Percentiles rank a stretch among this genome's conserved stretches.
These are phyloP conservation scores for Clistopyga incitator DNA, from an alignment of 2,888 invertebrate species.

Conservation along the genomic window DNA sequence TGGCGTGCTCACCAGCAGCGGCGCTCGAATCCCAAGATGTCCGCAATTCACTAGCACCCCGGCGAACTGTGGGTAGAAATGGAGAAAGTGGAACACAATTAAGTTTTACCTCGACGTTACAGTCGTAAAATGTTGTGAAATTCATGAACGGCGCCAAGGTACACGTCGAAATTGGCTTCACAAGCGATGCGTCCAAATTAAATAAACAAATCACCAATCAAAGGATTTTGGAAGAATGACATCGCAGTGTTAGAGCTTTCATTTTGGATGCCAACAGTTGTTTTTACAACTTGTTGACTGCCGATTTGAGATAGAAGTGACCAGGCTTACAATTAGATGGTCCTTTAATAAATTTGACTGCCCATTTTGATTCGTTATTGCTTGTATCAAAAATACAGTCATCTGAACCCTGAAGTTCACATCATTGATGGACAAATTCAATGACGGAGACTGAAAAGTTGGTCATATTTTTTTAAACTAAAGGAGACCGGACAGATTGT, in stretches of 20 bases:
- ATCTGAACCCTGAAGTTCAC: no score
- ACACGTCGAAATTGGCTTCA: neutral
- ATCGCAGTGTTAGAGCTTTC: neutral
- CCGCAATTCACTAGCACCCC: slow-evolving; percentile 13
- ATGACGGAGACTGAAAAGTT: no score
- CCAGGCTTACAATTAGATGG: neutral
- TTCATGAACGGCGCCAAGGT: slow-evolving; percentile 3
- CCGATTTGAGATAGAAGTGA: neutral
- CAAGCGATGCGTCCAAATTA: neutral
- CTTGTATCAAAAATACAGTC: no score
- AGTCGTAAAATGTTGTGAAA: slow-evolving; percentile 29
- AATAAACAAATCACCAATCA: neutral
- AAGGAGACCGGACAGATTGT: neutral
- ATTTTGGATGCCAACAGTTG: neutral
- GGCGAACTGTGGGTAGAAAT: slow-evolving; percentile 7
- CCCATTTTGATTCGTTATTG: no score
- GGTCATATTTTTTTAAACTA: neutral
- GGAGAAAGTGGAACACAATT: slow-evolving; percentile 10
- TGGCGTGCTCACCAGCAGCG: slow-evolving; percentile 20
- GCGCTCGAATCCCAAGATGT: neutral
- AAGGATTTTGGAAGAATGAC: neutral
- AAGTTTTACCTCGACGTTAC: slow-evolving; percentile 15
- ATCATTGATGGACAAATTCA: no score
- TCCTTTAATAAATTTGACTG: neutral
- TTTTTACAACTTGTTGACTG: neutral